These are phyloP conservation scores for Bedellia somnulentella DNA, from an alignment of 2,888 invertebrate genomes.

Conservation along the genomic window DNA sequence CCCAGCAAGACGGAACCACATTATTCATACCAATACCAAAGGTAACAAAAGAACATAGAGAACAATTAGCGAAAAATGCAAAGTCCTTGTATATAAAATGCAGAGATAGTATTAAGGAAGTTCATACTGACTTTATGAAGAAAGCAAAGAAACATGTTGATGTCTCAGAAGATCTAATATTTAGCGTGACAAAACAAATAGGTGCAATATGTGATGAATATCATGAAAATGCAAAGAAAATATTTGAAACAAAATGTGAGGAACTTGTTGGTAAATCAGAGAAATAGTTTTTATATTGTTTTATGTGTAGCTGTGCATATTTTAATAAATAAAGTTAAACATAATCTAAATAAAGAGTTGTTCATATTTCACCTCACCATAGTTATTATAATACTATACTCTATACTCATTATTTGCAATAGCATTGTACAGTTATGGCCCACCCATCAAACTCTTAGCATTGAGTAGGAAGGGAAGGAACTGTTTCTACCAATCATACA, in stretches of 20 bases:
- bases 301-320: neutral
- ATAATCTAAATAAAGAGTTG: neutral
- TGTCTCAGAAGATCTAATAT: constrained; percentile 70
- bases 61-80: constrained; percentile 85
- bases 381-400: too few relatives aligned
- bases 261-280: constrained; percentile 69
- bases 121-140: constrained; percentile 73
- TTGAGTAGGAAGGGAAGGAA: too few relatives aligned
- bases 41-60: constrained; percentile 91
- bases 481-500: too few relatives aligned
- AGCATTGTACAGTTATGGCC: too few relatives aligned
- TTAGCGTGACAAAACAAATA: constrained; percentile 70
- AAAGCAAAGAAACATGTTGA: constrained; percentile 70
- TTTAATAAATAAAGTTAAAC: neutral
- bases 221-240: constrained; percentile 63
- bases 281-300: neutral
- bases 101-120: constrained; percentile 73
- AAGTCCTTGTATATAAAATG: constrained; percentile 79
- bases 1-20: constrained; percentile 92
- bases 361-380: neutral
- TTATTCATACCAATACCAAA: constrained; percentile 88
- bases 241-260: constrained; percentile 57
- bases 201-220: constrained; percentile 69
- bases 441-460: too few relatives aligned
- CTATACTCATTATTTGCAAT: too few relatives aligned